Base-by-base conservation (phyloP, 2,888 invertebrate genomes). In the Tiphia femorata region DNA sequence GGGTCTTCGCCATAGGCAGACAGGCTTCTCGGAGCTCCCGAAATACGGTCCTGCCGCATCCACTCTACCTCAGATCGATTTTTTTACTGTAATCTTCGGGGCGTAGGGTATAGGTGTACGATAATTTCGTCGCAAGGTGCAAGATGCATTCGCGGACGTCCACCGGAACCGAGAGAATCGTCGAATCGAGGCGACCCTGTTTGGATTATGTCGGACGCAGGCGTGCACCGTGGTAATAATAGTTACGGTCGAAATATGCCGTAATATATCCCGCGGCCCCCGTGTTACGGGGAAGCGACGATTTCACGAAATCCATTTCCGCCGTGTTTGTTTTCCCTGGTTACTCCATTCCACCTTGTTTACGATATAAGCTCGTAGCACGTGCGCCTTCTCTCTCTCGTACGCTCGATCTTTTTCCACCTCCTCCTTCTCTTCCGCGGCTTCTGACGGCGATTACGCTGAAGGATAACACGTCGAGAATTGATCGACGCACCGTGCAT, bases 1-100 rank as follows among this genome's bases (percentile, higher is more conserved):
- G 51, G 23, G 56, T 49, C 58, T 58, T 57, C 53, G n/a, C 43
- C 50, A 51, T 25, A 50, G 53, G 58, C 55, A 54, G 65, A 56
- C 56, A 60, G n/a, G n/a, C n/a, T 76, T 75, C 76, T 46, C 63
- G 55, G 74, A 68, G 70, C 66, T 75, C 72, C 71, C 46, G 61
- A 75, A 75, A 75, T 75, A 75, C 64, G 29, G 10, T 33, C 10
- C 12, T 12, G 14, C 54, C 47, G 51, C 25, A 41, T 53, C 53
- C 48, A 55, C 58, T 46, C 62, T 47, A 53, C 55, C 51, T 44
- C 4, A n/a, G n/a, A n/a, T n/a, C n/a, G n/a, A n/a, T n/a, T n/a
- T n/a, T n/a, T n/a, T n/a, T n/a, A n/a, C n/a, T n/a, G n/a, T n/a
- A n/a, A n/a, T n/a, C n/a, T n/a, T n/a, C n/a, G n/a, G n/a, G n/a